Conservation (phyloP, 2,888 invertebrate genomes). For the Ischnura elegans region DNA sequence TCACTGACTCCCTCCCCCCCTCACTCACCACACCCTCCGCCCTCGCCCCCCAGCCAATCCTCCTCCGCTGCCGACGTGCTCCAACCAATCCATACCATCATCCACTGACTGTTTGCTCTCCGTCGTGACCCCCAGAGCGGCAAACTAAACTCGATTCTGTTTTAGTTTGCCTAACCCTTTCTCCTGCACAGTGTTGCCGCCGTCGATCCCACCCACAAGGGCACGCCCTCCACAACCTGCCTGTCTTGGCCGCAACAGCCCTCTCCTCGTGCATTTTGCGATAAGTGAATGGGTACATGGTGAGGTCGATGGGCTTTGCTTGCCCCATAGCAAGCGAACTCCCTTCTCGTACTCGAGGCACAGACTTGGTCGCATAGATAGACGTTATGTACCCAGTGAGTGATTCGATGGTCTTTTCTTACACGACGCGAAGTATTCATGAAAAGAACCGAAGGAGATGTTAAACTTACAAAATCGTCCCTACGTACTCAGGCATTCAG, state of each 20-base stretch:
- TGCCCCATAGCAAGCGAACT: not conserved
- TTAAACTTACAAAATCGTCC: conserved; percentile 57
- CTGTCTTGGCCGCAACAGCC: not conserved
- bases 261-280: not conserved
- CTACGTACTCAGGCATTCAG: not conserved
- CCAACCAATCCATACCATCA: conserved; percentile 19
- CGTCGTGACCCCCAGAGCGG: conserved; percentile 32
- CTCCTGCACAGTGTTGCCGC: not conserved
- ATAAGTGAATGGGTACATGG: not conserved
- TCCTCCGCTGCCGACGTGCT: no score
- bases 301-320: not conserved
- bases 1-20: no score
- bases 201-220: not conserved
- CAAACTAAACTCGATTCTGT: conserved; percentile 50
- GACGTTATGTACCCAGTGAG: not conserved
- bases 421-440: not conserved
- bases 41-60: not conserved
- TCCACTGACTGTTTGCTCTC: conserved; percentile 23
- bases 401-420: conserved; percentile 40
- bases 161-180: conserved; percentile 43
- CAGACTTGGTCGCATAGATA: not conserved
- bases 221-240: not conserved
- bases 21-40: not conserved
- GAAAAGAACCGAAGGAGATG: not conserved
- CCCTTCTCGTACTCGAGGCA: not conserved